Percentiles rank a stretch among this genome's conserved stretches.
Conservation (phyloP, 2,797 vertebrate genomes). For the Salmo trutta region DNA sequence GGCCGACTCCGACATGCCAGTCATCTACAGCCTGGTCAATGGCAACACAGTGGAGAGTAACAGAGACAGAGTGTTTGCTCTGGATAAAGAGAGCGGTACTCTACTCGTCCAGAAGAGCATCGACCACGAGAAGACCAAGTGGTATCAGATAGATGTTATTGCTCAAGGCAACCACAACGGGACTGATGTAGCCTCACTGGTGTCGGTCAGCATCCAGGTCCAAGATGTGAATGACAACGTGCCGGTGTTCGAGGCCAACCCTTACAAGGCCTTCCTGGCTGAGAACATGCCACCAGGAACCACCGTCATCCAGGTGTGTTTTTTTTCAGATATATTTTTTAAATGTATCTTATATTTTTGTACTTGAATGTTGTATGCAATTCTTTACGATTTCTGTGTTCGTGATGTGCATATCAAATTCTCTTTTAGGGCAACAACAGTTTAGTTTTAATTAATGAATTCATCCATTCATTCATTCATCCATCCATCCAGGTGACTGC, state of each 20-base stretch:
- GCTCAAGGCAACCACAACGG: constrained; percentile 89
- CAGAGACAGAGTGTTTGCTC: constrained; percentile 85
- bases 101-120: constrained; percentile 87
- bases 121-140: constrained; percentile 93
- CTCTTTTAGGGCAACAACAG: neutral
- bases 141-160: constrained; percentile 94
- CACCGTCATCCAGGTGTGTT: constrained; percentile 86
- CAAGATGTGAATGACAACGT: constrained; percentile 96
- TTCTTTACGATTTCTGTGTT: neutral
- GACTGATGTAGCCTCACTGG: constrained; percentile 87
- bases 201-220: constrained; percentile 92
- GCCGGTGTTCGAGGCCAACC: constrained; percentile 91
- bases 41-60: constrained; percentile 95
- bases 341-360: neutral
- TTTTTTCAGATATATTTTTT: neutral
- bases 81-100: constrained; percentile 86
- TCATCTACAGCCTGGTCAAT: constrained; percentile 95
- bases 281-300: constrained; percentile 96
- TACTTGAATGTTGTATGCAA: neutral
- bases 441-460: constrained; percentile 61
- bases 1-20: constrained; percentile 85
- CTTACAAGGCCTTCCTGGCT: constrained; percentile 89
- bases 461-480: neutral
- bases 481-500: constrained; percentile 91
- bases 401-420: neutral